phyloP scores from a whole-genome alignment of 1,140 invertebrate genomes.

The Pteromalus puparum region DNA sequence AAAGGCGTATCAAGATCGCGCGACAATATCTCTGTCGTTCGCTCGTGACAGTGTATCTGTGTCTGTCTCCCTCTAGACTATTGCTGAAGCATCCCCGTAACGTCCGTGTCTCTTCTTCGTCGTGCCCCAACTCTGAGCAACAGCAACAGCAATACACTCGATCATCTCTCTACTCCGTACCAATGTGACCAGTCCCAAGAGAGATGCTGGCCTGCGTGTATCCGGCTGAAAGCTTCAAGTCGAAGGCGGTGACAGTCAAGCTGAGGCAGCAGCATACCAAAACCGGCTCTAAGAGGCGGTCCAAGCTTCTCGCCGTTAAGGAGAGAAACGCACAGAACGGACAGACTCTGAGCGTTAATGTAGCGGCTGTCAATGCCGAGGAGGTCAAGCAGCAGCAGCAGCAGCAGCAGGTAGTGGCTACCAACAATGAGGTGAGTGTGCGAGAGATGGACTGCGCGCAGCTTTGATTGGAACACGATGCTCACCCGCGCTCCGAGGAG shows the following conservation, averaged over 20 bases:
- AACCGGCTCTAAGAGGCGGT: slow-evolving; percentile 61
- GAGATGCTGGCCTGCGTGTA: slow-evolving; percentile 73
- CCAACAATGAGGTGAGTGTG: slow-evolving; percentile 39
- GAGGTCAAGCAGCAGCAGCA: slow-evolving; percentile 20
- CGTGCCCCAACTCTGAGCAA: not conserved
- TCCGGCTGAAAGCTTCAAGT: slow-evolving; percentile 71
- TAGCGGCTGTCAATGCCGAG: slow-evolving; percentile 10
- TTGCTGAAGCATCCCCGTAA: not conserved
- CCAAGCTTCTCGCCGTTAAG: slow-evolving; percentile 67
- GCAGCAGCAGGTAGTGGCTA: not conserved
- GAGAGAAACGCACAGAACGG: slow-evolving; percentile 55
- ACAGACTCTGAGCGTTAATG: not conserved
- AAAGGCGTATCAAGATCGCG: not conserved
- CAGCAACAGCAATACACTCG: not conserved
- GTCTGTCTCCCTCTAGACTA: not conserved
- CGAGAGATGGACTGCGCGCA: too few relatives aligned
- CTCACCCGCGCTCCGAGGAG: too few relatives aligned
- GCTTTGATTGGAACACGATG: not conserved
- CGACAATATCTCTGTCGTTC: too few relatives aligned
- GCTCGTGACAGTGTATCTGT: too few relatives aligned
- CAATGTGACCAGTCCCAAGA: not conserved
- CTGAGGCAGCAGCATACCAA: slow-evolving; percentile 63
- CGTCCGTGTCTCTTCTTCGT: not conserved
- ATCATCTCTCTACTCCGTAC: not conserved
- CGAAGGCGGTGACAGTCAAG: slow-evolving; percentile 69